These are phyloP conservation scores for Pristis pectinata DNA, from an alignment of 2,797 vertebrate genomes.

Conservation along the genomic window DNA sequence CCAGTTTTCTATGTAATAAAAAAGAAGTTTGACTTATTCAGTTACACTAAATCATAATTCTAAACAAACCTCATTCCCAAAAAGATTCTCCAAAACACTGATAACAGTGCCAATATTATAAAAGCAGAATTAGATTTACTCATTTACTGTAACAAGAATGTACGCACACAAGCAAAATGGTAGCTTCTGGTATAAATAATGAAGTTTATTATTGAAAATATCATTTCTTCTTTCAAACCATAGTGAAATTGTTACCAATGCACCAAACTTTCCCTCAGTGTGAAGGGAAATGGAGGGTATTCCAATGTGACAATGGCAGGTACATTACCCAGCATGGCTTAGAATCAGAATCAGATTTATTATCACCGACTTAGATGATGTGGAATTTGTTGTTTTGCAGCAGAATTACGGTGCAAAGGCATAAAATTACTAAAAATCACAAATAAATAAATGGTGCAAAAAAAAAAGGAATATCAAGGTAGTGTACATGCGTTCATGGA, in stretches of 20 bases:
- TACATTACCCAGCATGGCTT: too few species aligned
- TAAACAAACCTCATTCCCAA: neutral
- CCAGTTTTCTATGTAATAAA: neutral
- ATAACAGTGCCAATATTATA: neutral
- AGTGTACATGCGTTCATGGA: too few species aligned
- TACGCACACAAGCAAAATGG: neutral
- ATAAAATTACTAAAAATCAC: too few species aligned
- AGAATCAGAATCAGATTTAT: too few species aligned
- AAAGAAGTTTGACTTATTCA: neutral
- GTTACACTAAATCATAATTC: neutral
- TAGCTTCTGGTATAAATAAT: too few species aligned
- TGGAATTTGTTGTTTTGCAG: too few species aligned
- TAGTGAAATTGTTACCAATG: too few species aligned
- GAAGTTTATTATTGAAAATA: neutral
- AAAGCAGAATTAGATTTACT: neutral
- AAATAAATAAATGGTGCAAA: too few species aligned
- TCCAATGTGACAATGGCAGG: neutral
- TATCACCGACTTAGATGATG: too few species aligned
- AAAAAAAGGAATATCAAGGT: too few species aligned
- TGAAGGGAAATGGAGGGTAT: neutral
- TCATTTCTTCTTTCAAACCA: neutral
- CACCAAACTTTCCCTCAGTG: neutral
- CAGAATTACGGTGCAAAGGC: too few species aligned
- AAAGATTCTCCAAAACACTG: neutral
- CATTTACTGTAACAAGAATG: neutral